Evolutionary conservation across 2,113 vertebrate genomes (phyloP).

Genomic region (Aegotheles bennettii): DNA sequence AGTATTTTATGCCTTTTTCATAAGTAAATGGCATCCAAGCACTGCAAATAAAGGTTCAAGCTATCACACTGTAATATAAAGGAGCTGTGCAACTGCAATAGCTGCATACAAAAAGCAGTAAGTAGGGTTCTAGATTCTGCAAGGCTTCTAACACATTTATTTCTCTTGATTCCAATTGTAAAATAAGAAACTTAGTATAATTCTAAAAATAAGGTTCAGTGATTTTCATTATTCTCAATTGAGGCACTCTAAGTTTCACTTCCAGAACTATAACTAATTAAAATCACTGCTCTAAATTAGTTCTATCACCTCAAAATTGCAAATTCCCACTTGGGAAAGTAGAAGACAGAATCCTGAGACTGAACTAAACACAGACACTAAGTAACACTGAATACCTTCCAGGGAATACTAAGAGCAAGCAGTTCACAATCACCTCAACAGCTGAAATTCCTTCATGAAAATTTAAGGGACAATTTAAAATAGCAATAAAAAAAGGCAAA

Average conservation of each 20-base stretch:
- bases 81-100: background rate
- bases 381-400: background rate
- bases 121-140: background rate
- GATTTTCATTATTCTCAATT: background rate
- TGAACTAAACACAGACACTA: background rate
- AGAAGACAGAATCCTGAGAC: background rate
- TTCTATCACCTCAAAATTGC: background rate
- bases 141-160: background rate
- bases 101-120: background rate
- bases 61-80: background rate
- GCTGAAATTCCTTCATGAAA: background rate
- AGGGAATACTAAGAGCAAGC: background rate
- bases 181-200: background rate
- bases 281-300: background rate
- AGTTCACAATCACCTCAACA: background rate
- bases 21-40: background rate
- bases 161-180: background rate
- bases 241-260: background rate
- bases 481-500: background rate
- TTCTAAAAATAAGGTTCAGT: background rate
- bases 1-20: background rate
- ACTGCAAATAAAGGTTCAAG: background rate
- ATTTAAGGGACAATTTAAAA: background rate
- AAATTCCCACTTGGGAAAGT: background rate
- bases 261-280: background rate